phyloP scores from a whole-genome alignment of 2,797 vertebrate species.

The Tangara arthus region DNA sequence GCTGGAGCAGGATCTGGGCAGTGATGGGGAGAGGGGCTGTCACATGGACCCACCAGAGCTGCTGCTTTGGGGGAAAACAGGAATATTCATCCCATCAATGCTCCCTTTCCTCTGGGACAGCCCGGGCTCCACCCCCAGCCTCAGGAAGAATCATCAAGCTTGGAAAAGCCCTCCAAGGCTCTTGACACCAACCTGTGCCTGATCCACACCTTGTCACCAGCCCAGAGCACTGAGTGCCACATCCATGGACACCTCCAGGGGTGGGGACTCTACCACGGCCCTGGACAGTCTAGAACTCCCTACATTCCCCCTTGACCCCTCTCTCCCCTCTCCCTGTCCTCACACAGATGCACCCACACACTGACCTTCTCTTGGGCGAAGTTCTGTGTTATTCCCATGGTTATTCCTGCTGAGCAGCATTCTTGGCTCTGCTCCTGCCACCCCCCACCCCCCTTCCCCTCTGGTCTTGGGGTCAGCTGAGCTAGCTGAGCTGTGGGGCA shows the following conservation, averaged over 20 bases:
- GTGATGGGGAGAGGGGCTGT: not conserved
- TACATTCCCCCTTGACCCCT: accelerated
- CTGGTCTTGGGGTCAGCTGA: not conserved
- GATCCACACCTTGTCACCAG: not conserved
- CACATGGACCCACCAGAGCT: accelerated
- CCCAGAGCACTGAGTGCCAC: not conserved
- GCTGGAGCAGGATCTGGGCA: not conserved
- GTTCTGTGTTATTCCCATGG: not conserved
- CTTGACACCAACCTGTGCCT: accelerated
- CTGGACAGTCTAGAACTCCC: not conserved
- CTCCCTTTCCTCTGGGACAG: not conserved
- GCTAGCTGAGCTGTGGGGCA: not conserved
- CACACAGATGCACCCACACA: accelerated
- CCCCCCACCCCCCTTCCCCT: not conserved
- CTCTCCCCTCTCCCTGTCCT: not conserved
- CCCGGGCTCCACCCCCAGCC: not conserved
- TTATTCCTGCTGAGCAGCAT: not conserved
- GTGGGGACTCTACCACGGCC: accelerated
- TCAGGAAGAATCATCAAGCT: not conserved
- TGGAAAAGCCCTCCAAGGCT: not conserved
- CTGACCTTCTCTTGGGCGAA: not conserved
- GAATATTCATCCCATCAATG: not conserved
- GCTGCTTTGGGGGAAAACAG: not conserved
- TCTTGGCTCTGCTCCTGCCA: not conserved
- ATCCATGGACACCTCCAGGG: not conserved